Evolutionary conservation across 2,113 vertebrate genomes (phyloP), one percentile per base, ranked within the genome.

Genomic region (Sula dactylatra): DNA sequence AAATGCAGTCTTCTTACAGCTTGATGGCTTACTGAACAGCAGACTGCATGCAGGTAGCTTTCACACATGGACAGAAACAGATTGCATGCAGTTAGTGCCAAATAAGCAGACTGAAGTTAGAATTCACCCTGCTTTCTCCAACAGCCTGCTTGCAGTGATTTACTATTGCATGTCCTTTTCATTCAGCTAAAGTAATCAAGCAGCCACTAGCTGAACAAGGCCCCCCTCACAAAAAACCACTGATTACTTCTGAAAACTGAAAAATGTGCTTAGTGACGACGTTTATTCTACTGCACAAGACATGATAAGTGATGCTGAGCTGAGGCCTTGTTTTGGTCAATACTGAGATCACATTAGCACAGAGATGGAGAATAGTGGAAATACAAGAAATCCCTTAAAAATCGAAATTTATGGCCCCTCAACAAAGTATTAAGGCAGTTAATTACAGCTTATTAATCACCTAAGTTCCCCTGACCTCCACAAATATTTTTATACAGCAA

Each of bases 191-290:
- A 96, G 34, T 52, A 65, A 93, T 96, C 79, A 94, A 95, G 93
- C 64, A 97, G 79, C 69, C 81, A 90, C 62, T 47, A 86, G 85
- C 13, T 64, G 91, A 96, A 95, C 45, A 67, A 32, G 22, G 55
- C 13, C 27, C 65, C 29, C 21, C 67, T 86, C 88, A 94, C 64
- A 96, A 71, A 95, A 88, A 20, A 0, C 67, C 88, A 52, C 82
- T 92, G 95, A 94, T 95, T 96, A 85, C 66, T 94, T 96, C 69
- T 95, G 86, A 96, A 97, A 96, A 96, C 67, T 38, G 25, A 97
- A 96, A 88, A 88, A 96, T 61, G 61, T 61, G 50, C 54, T 93
- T 93, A 84, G 77, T 74, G 76, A 72, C 13, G 17, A 49, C 52
- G 72, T 50, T 82, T 96, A 32, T 77, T 95, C 52, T 72, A 47